These are phyloP conservation scores for Rhopalosiphum nymphaeae DNA, from an alignment of 2,888 invertebrate species.

Conservation along the genomic window DNA sequence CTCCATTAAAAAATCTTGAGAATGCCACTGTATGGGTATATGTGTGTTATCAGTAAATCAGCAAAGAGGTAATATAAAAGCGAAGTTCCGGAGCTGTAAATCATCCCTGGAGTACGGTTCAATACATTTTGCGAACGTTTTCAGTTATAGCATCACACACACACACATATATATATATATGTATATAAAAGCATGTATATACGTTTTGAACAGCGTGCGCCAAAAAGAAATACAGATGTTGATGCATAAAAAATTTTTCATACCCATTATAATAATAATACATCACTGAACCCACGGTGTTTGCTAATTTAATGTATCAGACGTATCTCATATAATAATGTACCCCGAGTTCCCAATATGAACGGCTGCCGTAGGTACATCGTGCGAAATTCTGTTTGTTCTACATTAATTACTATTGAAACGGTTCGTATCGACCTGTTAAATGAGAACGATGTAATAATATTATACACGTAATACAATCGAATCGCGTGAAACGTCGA, in stretches of 20 bases:
- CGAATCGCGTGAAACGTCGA: background rate
- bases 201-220: background rate
- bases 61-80: background rate
- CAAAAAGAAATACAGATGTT: background rate
- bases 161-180: too few species aligned
- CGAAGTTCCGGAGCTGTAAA: background rate
- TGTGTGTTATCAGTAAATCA: background rate
- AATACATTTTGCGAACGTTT: slow-evolving; percentile 14
- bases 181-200: background rate
- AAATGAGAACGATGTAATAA: background rate
- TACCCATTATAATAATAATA: background rate
- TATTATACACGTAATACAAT: background rate
- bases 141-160: background rate
- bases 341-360: background rate
- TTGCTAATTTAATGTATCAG: background rate
- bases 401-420: background rate
- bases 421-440: background rate
- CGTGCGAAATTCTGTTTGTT: background rate
- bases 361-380: background rate
- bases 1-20: background rate
- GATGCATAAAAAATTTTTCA: slow-evolving; percentile 14
- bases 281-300: background rate
- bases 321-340: background rate
- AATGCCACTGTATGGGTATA: background rate
- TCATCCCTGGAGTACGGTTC: background rate